phyloP scores from a whole-genome alignment of 2,888 invertebrate genomes.

The Apocheima hispidaria region DNA sequence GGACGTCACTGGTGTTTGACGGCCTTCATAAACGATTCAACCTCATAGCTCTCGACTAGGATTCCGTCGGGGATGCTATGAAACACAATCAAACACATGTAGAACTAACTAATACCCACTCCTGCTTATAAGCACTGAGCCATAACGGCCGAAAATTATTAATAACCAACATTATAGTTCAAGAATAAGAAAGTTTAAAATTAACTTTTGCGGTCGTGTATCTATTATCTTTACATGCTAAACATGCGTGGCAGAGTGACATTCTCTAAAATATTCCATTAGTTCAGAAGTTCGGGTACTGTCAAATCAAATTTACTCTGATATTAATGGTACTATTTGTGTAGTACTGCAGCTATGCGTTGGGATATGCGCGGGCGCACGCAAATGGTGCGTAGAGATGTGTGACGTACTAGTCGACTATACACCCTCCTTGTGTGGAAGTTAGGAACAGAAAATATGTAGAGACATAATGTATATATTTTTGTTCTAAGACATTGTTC shows the following conservation, averaged over 20 bases:
- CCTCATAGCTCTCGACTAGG: no score
- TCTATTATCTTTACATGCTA: not conserved
- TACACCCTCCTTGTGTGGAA: conserved; percentile 63
- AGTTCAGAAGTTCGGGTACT: conserved; percentile 5
- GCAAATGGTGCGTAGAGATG: conserved; percentile 83
- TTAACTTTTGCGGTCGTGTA: no score
- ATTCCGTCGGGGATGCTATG: no score
- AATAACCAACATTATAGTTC: no score
- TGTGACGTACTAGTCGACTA: conserved; percentile 72
- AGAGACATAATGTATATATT: conserved; percentile 51
- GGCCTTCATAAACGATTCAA: not conserved
- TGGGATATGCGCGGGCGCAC: conserved; percentile 77
- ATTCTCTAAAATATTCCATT: not conserved
- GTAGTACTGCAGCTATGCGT: conserved; percentile 69
- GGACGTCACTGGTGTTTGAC: not conserved
- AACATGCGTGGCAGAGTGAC: not conserved
- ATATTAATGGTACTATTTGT: conserved; percentile 83
- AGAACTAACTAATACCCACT: no score
- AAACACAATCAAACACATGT: no score
- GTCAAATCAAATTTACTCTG: conserved; percentile 73
- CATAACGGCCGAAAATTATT: no score
- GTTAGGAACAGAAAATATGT: conserved; percentile 43
- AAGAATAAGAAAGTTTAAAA: no score
- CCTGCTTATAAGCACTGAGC: no score
- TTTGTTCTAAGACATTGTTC: not conserved